phyloP scores from a whole-genome alignment of 2,888 invertebrate species.

The Mechanitis mazaeus region DNA sequence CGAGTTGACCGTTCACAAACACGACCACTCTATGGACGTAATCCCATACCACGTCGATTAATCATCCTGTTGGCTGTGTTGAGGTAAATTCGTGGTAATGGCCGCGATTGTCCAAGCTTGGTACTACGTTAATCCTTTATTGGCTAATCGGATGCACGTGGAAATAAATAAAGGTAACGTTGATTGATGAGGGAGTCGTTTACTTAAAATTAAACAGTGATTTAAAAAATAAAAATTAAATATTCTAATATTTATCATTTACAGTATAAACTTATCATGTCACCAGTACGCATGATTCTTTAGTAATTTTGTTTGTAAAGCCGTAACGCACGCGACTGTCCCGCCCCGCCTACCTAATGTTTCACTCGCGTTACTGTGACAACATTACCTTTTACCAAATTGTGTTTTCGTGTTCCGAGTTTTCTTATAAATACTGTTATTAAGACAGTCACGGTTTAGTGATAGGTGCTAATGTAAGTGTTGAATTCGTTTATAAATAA shows the following conservation, averaged over 20 bases:
- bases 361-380: conserved; percentile 71
- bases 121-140: conserved; percentile 64
- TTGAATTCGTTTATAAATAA: conserved; percentile 39
- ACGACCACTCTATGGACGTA: conserved; percentile 24
- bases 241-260: not conserved
- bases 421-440: conserved; percentile 77
- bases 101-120: conserved; percentile 63
- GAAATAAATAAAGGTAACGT: conserved; percentile 24
- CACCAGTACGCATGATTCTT: conserved; percentile 37
- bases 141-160: conserved; percentile 48
- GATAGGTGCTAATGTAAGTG: conserved; percentile 72
- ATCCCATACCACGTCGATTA: conserved; percentile 38
- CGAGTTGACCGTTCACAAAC: conserved; percentile 4
- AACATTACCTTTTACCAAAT: conserved; percentile 74
- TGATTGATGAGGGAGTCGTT: conserved; percentile 23
- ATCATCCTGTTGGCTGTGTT: conserved; percentile 48
- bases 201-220: conserved; percentile 9
- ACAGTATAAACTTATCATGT: conserved; percentile 18
- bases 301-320: conserved; percentile 49
- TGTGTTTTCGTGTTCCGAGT: conserved; percentile 75
- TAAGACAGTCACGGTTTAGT: conserved; percentile 61
- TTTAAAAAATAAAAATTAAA: conserved; percentile 1
- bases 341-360: conserved; percentile 60
- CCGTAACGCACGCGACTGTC: conserved; percentile 46
- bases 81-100: conserved; percentile 68